Conservation (phyloP, 2,797 vertebrate genomes). For the Ctenosaura bakeri region DNA sequence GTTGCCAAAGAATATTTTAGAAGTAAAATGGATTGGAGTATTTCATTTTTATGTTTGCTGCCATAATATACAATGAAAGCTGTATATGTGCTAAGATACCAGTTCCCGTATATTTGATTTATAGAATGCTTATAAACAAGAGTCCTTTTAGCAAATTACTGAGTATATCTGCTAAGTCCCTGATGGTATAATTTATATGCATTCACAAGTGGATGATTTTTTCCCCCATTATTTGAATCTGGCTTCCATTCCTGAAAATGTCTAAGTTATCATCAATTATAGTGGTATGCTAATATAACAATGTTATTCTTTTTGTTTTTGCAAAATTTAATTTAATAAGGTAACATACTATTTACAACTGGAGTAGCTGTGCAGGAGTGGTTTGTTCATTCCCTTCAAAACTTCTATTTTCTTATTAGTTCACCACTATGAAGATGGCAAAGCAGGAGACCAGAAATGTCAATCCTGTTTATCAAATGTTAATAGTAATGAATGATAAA, state of each 20-base stretch:
- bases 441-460: conserved; percentile 10
- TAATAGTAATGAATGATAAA: conserved; percentile 4
- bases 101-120: not conserved
- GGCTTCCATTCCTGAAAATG: conserved; percentile 14
- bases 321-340: conserved; percentile 16
- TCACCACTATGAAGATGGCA: not conserved
- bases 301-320: not conserved
- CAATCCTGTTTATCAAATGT: conserved; percentile 16
- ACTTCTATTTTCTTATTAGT: conserved; percentile 16
- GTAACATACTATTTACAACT: conserved; percentile 6
- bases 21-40: conserved; percentile 38
- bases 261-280: not conserved
- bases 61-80: conserved; percentile 19
- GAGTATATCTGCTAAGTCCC: conserved; percentile 8
- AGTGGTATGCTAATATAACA: conserved; percentile 22
- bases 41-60: conserved; percentile 24
- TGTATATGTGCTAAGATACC: conserved; percentile 3
- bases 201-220: not conserved
- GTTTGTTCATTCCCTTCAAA: not conserved
- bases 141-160: conserved; percentile 52
- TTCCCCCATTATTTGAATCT: conserved; percentile 26
- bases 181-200: conserved; percentile 42
- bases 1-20: conserved; percentile 16
- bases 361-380: not conserved
- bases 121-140: conserved; percentile 13